Conservation (phyloP, 2,888 invertebrate genomes). For the Tiliacea citrago region DNA sequence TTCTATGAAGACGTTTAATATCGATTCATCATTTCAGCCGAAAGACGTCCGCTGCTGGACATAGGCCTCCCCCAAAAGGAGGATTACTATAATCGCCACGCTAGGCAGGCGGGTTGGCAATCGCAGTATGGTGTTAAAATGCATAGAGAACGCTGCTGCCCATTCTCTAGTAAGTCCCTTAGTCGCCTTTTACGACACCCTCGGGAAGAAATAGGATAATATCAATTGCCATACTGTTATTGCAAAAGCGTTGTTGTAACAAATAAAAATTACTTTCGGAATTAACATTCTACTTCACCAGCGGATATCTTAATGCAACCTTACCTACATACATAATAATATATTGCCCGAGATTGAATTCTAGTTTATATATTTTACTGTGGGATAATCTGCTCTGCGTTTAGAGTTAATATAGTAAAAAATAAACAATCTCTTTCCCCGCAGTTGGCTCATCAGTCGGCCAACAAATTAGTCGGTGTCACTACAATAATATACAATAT, state of each 20-base stretch:
- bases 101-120: too few relatives aligned
- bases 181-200: too few relatives aligned
- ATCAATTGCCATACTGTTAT: constrained; percentile 38
- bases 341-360: constrained; percentile 38
- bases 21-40: too few relatives aligned
- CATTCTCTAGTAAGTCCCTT: too few relatives aligned
- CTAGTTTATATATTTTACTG: constrained; percentile 61
- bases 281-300: constrained; percentile 35
- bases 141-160: too few relatives aligned
- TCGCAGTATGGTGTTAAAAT: too few relatives aligned
- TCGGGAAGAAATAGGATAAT: too few relatives aligned
- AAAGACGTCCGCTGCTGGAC: too few relatives aligned
- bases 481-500: constrained; percentile 90
- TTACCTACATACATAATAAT: constrained; percentile 40
- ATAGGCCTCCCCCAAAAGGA: too few relatives aligned
- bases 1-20: constrained; percentile 55
- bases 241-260: constrained; percentile 32
- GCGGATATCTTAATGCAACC: constrained; percentile 55
- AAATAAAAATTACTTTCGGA: constrained; percentile 54
- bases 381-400: constrained; percentile 69
- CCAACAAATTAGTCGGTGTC: constrained; percentile 90
- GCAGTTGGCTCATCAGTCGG: constrained; percentile 88
- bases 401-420: constrained; percentile 81
- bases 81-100: too few relatives aligned
- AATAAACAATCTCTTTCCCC: constrained; percentile 86